Conservation (phyloP, 2,797 vertebrate genomes). For the Crypturellus tataupa region DNA sequence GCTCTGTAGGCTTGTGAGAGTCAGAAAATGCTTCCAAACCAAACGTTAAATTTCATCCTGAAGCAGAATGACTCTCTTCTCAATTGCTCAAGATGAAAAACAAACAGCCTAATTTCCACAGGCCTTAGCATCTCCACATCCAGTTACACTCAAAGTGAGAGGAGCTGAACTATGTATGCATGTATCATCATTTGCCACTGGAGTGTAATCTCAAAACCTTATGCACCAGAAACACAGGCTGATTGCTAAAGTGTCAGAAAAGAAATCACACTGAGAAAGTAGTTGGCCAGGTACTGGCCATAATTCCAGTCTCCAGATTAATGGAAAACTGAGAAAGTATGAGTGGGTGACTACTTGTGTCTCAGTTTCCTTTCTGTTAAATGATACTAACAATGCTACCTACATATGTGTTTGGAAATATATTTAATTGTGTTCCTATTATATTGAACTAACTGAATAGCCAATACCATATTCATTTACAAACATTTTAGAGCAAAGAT, state of each 20-base stretch:
- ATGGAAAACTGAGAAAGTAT: background rate
- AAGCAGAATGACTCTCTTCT: background rate
- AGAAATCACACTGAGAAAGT: background rate
- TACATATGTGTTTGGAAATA: background rate
- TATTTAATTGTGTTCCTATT: background rate
- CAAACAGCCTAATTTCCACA: background rate
- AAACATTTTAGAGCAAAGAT: background rate
- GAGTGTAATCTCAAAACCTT: background rate
- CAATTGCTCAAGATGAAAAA: background rate
- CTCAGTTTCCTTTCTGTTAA: background rate
- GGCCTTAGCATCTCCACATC: background rate
- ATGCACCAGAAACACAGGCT: background rate
- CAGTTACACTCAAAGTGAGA: background rate
- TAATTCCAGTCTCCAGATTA: background rate
- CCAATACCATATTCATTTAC: background rate
- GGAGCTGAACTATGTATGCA: background rate
- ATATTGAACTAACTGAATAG: background rate
- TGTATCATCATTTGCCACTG: constrained; percentile 30
- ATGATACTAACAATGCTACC: background rate
- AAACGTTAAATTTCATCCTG: constrained; percentile 3
- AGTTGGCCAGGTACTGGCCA: background rate
- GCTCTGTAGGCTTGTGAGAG: constrained; percentile 1
- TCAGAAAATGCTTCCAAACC: constrained; percentile 22
- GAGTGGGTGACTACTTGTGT: background rate
- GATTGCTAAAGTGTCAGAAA: background rate